phyloP scores from a whole-genome alignment of 2,113 vertebrate species.

The Lepisosteus oculatus region DNA sequence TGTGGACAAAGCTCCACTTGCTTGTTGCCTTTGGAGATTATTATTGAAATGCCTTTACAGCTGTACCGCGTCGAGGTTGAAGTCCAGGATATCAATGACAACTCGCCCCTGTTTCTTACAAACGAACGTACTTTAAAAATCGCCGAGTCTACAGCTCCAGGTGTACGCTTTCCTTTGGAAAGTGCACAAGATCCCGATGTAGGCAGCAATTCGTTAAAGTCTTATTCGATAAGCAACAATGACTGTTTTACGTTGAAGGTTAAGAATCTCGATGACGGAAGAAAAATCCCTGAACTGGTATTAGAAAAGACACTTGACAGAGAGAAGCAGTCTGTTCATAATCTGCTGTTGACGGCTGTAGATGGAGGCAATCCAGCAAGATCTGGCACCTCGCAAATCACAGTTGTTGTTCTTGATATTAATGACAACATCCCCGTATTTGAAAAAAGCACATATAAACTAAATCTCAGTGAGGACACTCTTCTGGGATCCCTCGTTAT shows the following conservation, averaged over 20 bases:
- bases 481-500: conserved; percentile 57
- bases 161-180: conserved; percentile 52
- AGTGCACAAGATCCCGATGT: conserved; percentile 43
- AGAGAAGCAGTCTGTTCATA: conserved; percentile 64
- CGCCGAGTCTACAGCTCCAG: conserved; percentile 66
- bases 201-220: conserved; percentile 67
- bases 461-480: conserved; percentile 61
- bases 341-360: conserved; percentile 54
- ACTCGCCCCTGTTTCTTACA: conserved; percentile 62
- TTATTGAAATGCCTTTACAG: conserved; percentile 64
- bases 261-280: conserved; percentile 57
- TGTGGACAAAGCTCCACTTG: conserved; percentile 29
- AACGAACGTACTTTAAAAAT: conserved; percentile 60
- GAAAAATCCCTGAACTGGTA: conserved; percentile 62
- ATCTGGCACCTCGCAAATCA: conserved; percentile 68
- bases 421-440: conserved; percentile 80
- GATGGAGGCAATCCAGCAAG: conserved; percentile 69
- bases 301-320: conserved; percentile 72
- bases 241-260: conserved; percentile 65
- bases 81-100: conserved; percentile 71
- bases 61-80: conserved; percentile 67
- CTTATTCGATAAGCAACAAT: conserved; percentile 62
- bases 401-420: conserved; percentile 67
- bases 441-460: conserved; percentile 58
- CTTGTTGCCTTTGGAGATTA: conserved; percentile 37